phyloP scores from a whole-genome alignment of 2,797 vertebrate species.

The Pseudochromis fuscus region DNA sequence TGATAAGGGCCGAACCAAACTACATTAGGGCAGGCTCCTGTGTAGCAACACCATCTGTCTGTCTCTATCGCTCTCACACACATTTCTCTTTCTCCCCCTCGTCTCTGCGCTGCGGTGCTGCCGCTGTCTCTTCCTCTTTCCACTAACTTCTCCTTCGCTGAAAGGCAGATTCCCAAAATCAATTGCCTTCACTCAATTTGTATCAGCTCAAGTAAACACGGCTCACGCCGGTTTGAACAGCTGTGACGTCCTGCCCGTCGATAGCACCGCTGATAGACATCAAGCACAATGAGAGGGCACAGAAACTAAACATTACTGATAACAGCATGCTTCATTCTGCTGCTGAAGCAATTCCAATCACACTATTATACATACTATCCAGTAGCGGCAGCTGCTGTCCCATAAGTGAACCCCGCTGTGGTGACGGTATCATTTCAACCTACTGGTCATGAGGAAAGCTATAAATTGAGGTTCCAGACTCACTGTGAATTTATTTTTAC shows the following conservation, averaged over 20 bases:
- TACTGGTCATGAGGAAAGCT: neutral
- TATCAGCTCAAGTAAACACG: conserved; percentile 57
- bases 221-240: conserved; percentile 21
- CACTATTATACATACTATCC: conserved; percentile 34
- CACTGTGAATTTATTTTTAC: conserved; percentile 25
- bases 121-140: conserved; percentile 46
- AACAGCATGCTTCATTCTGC: conserved; percentile 40
- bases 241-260: conserved; percentile 44
- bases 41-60: conserved; percentile 72
- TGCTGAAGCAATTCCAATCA: conserved; percentile 34
- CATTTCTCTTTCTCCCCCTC: conserved; percentile 65
- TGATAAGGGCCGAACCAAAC: conserved; percentile 68
- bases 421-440: conserved; percentile 25
- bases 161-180: conserved; percentile 66
- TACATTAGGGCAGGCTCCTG: conserved; percentile 63
- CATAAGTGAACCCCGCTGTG: conserved; percentile 39
- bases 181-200: conserved; percentile 72
- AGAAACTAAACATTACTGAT: conserved; percentile 56
- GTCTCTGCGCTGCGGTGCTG: conserved; percentile 41
- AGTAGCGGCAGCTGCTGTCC: conserved; percentile 41
- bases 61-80: conserved; percentile 73
- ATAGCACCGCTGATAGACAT: conserved; percentile 62
- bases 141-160: conserved; percentile 41
- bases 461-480: neutral
- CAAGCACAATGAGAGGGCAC: conserved; percentile 54